These are phyloP conservation scores for Zosterops japonicus DNA, from an alignment of 2,113 vertebrate genomes.

Conservation along the genomic window DNA sequence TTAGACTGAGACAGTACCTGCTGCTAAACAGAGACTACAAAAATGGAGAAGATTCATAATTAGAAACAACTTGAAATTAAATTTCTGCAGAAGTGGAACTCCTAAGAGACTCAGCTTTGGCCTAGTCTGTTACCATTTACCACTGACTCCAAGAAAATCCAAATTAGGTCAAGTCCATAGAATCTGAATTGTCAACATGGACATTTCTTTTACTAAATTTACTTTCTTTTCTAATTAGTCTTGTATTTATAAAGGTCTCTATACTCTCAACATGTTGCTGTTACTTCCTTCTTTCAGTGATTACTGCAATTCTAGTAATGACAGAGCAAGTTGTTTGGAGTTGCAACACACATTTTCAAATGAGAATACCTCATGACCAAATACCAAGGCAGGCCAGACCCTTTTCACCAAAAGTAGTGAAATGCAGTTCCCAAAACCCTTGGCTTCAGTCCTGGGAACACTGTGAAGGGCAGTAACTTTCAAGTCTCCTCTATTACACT, in stretches of 20 bases:
- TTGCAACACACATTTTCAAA: neutral
- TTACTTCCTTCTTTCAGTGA: neutral
- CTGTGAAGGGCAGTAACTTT: neutral
- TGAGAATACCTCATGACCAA: neutral
- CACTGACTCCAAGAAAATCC: neutral
- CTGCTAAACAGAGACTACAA: neutral
- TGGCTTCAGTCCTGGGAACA: neutral
- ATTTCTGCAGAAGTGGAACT: neutral
- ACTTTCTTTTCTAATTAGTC: neutral
- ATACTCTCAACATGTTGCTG: neutral
- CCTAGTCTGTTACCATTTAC: neutral
- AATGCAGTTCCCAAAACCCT: neutral
- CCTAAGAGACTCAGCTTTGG: neutral
- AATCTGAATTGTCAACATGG: neutral
- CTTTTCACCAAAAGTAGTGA: neutral
- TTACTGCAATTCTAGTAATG: neutral
- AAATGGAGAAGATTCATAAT: neutral
- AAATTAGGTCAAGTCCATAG: neutral
- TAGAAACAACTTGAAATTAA: neutral
- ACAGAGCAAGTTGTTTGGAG: neutral
- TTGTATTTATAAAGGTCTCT: neutral
- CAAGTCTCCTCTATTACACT: fast-evolving
- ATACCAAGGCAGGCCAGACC: neutral
- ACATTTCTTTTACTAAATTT: neutral
- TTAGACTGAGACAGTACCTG: neutral